These are phyloP conservation scores for Amphipoea oculea DNA, from an alignment of 2,888 invertebrate genomes.

Conservation along the genomic window DNA sequence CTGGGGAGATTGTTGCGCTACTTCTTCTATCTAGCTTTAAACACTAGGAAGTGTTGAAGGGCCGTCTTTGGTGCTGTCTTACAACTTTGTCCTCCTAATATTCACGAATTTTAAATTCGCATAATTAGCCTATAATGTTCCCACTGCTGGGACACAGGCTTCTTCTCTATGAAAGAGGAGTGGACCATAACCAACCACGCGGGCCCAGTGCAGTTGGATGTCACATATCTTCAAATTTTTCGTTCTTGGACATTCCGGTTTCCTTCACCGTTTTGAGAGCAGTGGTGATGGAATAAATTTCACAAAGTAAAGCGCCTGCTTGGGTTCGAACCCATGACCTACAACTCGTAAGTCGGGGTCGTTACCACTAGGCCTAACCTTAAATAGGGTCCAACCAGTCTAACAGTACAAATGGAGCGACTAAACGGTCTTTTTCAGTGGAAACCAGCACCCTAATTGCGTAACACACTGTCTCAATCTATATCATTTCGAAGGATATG, in stretches of 20 bases:
- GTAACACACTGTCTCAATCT: too few species aligned
- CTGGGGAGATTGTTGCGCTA: not conserved
- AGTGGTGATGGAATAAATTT: not conserved
- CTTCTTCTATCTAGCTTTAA: not conserved
- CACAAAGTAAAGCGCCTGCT: not conserved
- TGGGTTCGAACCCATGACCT: too few species aligned
- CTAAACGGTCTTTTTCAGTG: not conserved
- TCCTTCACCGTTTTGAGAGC: not conserved
- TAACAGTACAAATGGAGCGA: not conserved
- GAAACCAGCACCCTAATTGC: slow-evolving; percentile 21
- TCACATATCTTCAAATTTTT: not conserved
- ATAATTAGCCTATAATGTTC: not conserved
- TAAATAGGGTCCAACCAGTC: not conserved
- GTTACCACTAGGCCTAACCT: not conserved
- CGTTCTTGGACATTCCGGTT: not conserved
- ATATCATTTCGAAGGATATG: too few species aligned
- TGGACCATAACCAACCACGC: not conserved
- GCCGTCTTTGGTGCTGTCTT: not conserved
- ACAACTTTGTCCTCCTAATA: not conserved
- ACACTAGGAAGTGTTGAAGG: not conserved
- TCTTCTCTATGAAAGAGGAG: not conserved
- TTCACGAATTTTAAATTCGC: not conserved
- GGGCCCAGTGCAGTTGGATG: too few species aligned
- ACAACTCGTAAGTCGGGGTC: not conserved
- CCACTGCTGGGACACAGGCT: not conserved